These are phyloP conservation scores for Protonemura montana DNA, from an alignment of 2,888 invertebrate genomes.

Conservation along the genomic window DNA sequence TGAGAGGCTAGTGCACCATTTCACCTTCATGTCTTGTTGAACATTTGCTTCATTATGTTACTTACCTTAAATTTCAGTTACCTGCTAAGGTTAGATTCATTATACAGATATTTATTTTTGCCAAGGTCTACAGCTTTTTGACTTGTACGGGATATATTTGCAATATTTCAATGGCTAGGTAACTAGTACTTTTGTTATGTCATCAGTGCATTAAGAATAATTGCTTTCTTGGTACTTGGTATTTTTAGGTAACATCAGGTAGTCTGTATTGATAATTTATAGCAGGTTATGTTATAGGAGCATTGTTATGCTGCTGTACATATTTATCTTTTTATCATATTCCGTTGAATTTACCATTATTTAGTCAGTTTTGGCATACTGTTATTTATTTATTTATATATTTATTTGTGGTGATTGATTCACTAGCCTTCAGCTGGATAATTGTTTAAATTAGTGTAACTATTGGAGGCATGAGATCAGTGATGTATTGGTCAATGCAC, in stretches of 20 bases:
- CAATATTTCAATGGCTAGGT: not conserved
- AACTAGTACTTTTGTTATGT: not conserved
- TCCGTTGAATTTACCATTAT: not conserved
- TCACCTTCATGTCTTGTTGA: no score
- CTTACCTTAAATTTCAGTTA: no score
- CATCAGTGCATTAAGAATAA: not conserved
- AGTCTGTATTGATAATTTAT: no score
- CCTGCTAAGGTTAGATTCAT: no score
- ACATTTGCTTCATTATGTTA: no score
- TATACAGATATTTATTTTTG: no score
- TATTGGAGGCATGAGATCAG: no score
- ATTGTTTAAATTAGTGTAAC: not conserved
- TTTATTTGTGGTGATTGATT: not conserved
- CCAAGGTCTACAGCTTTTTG: no score
- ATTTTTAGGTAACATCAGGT: not conserved
- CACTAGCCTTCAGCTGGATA: not conserved
- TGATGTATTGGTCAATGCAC: no score
- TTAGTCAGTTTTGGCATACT: not conserved
- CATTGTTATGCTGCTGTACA: not conserved
- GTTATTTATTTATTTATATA: slow-evolving; percentile 5
- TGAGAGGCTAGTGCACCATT: no score
- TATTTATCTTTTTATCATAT: not conserved
- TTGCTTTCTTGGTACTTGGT: not conserved
- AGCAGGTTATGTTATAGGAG: not conserved
- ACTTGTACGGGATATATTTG: not conserved